A percentile compares a stretch with the other conserved stretches of the same genome.
phyloP scores from a whole-genome alignment of 1,140 invertebrate genomes.

The Lineus longissimus region DNA sequence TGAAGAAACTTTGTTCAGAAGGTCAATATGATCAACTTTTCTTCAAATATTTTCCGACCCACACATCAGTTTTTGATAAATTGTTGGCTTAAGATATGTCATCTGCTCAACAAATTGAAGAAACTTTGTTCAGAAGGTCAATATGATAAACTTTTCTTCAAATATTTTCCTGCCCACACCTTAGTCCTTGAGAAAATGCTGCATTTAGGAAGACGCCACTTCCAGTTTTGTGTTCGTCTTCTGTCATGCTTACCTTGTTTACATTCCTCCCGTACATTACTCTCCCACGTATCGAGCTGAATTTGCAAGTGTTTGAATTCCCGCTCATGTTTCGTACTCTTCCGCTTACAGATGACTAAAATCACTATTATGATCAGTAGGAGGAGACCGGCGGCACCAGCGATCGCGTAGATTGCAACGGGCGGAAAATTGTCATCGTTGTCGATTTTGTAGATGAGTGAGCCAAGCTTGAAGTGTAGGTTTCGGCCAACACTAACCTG shows the following conservation, averaged over 20 bases:
- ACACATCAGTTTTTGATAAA: too few relatives aligned
- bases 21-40: too few relatives aligned
- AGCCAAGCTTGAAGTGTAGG: constrained; percentile 77
- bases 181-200: too few relatives aligned
- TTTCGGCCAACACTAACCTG: constrained; percentile 75
- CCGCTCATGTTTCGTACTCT: constrained; percentile 89
- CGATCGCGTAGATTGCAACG: constrained; percentile 51
- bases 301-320: constrained; percentile 97
- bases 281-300: constrained; percentile 98
- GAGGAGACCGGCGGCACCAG: constrained; percentile 76
- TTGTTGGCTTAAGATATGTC: too few relatives aligned
- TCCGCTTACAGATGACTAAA: constrained; percentile 80
- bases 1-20: too few relatives aligned
- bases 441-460: constrained; percentile 82
- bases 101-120: too few relatives aligned
- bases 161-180: too few relatives aligned
- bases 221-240: neutral
- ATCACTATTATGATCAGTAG: constrained; percentile 81
- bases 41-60: too few relatives aligned
- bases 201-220: neutral
- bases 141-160: too few relatives aligned
- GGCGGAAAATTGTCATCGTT: constrained; percentile 75
- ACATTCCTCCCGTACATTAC: constrained; percentile 94
- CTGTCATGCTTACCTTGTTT: constrained; percentile 69
- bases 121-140: too few relatives aligned